These are phyloP conservation scores for Hyalella azteca DNA, from an alignment of 2,888 invertebrate genomes.

Conservation along the genomic window DNA sequence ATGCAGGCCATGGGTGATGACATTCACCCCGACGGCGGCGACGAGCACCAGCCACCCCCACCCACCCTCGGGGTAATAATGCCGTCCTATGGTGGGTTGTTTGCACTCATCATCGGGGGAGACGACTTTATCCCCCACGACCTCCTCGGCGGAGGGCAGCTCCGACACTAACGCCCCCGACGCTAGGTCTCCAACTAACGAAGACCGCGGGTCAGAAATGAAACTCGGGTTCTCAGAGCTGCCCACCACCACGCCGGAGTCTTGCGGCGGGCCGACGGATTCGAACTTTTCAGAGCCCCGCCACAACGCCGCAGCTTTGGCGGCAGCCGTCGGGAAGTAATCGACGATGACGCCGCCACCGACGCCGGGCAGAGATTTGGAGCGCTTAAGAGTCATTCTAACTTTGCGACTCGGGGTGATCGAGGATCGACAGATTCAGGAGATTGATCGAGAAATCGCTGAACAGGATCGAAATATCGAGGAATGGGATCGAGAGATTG, in stretches of 20 bases:
- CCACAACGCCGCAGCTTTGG: not conserved
- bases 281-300: slow-evolving; percentile 37
- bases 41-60: slow-evolving; percentile 58
- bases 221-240: slow-evolving; percentile 50
- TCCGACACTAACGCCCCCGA: slow-evolving; percentile 49
- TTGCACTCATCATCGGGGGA: slow-evolving; percentile 41
- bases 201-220: slow-evolving; percentile 52
- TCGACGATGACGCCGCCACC: slow-evolving; percentile 26
- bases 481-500: too few relatives aligned
- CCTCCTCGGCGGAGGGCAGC: slow-evolving; percentile 43
- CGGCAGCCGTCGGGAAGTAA: too few relatives aligned
- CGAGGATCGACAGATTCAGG: too few relatives aligned
- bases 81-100: slow-evolving; percentile 56
- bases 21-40: slow-evolving; percentile 48
- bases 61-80: slow-evolving; percentile 59
- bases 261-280: slow-evolving; percentile 38
- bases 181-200: slow-evolving; percentile 50
- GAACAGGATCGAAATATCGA: too few relatives aligned
- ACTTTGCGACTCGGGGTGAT: too few relatives aligned
- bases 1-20: slow-evolving; percentile 50
- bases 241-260: slow-evolving; percentile 52
- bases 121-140: not conserved
- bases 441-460: too few relatives aligned
- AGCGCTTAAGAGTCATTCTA: slow-evolving; percentile 48
- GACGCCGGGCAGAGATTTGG: slow-evolving; percentile 53